Conservation (phyloP, 2,888 invertebrate species). For the Sclerodermus sp. region DNA sequence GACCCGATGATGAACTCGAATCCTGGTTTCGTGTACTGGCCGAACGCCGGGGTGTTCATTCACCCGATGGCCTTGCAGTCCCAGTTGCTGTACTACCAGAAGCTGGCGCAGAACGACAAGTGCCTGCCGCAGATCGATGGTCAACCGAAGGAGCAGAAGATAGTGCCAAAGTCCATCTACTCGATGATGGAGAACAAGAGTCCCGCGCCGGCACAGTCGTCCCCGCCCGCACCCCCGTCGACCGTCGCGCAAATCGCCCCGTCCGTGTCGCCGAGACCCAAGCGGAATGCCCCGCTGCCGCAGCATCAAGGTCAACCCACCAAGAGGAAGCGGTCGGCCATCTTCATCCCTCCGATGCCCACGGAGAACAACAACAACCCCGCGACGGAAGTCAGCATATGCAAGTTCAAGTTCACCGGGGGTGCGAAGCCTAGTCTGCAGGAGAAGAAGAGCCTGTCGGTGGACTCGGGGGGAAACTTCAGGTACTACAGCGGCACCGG, state of each 20-base stretch:
- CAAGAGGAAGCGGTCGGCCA: conserved; percentile 78
- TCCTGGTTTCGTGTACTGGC: conserved; percentile 70
- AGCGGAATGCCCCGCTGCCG: conserved; percentile 57
- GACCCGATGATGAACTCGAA: conserved; percentile 51
- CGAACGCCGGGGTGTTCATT: conserved; percentile 70
- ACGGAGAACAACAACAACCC: conserved; percentile 74
- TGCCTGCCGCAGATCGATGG: conserved; percentile 34
- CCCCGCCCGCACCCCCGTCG: conserved; percentile 48
- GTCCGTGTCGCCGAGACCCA: conserved; percentile 54
- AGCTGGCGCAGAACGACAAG: conserved; percentile 65
- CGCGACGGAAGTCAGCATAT: conserved; percentile 84
- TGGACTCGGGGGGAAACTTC: conserved; percentile 87
- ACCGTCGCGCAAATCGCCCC: conserved; percentile 21
- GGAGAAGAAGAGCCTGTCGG: conserved; percentile 89
- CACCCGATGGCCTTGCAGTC: conserved; percentile 75
- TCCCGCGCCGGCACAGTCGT: conserved; percentile 20
- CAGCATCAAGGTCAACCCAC: conserved; percentile 55
- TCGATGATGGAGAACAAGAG: conserved; percentile 48
- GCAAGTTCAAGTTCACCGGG: conserved; percentile 91
- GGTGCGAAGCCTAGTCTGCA: conserved; percentile 86
- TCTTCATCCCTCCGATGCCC: conserved; percentile 82
- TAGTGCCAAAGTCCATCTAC: conserved; percentile 56
- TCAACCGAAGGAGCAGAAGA: conserved; percentile 41
- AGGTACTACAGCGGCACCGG: conserved; percentile 85
- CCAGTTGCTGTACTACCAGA: conserved; percentile 74